Conservation (phyloP, 2,797 vertebrate genomes). For the Pteropus rufus region DNA sequence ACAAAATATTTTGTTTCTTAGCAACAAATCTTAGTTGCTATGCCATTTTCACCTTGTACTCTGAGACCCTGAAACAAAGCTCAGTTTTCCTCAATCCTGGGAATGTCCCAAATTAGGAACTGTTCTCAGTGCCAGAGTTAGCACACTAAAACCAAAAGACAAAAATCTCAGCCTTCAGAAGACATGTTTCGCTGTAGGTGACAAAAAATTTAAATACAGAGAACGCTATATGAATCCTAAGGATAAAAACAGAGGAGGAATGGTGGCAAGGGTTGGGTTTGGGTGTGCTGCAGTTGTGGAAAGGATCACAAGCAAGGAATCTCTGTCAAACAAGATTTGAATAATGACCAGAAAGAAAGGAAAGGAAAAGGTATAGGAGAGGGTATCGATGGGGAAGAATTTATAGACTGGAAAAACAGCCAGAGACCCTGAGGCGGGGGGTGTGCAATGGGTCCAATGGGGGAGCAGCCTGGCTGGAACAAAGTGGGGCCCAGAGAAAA, state of each 20-base stretch:
- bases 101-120: not conserved
- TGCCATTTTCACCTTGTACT: not conserved
- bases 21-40: not conserved
- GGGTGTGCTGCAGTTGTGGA: accelerated
- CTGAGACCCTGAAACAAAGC: not conserved
- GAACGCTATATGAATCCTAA: not conserved
- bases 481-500: not conserved
- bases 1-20: not conserved
- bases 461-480: accelerated
- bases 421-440: not conserved
- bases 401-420: not conserved
- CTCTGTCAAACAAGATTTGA: not conserved
- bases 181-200: not conserved
- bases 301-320: not conserved
- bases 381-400: not conserved
- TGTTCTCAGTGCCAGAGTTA: not conserved
- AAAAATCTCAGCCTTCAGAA: not conserved
- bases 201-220: not conserved
- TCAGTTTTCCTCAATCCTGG: not conserved
- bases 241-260: not conserved
- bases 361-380: not conserved
- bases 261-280: not conserved
- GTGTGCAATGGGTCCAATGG: accelerated
- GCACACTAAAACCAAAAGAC: not conserved
- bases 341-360: not conserved